Conservation (phyloP, 1,140 invertebrate genomes). For the Sycophaga agraensis region DNA sequence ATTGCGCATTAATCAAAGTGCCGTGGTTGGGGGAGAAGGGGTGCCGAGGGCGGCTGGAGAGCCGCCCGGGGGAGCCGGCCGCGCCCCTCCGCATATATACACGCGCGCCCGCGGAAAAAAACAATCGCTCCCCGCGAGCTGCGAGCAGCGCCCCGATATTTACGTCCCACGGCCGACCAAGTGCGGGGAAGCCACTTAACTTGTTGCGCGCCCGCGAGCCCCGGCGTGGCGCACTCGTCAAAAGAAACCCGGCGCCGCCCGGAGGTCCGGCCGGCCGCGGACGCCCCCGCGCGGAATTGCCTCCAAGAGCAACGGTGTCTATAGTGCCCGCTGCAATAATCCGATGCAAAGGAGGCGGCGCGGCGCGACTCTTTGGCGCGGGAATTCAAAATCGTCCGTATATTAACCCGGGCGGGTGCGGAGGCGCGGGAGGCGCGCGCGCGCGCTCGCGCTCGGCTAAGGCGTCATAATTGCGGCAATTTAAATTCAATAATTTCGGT, state of each 20-base stretch:
- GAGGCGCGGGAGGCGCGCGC: no score
- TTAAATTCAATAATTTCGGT: slow-evolving; percentile 60
- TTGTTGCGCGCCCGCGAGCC: slow-evolving; percentile 17
- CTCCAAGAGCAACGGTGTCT: slow-evolving; percentile 22
- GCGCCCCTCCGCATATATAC: neutral
- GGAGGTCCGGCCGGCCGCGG: no score
- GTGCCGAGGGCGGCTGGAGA: neutral
- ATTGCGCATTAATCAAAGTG: slow-evolving; percentile 19
- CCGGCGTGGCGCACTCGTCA: no score
- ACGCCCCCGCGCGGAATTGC: slow-evolving; percentile 7
- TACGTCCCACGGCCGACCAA: no score
- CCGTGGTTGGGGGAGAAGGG: neutral
- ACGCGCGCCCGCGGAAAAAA: no score
- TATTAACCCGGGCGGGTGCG: slow-evolving; percentile 12
- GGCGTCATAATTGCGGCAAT: slow-evolving; percentile 58
- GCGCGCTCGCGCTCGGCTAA: neutral
- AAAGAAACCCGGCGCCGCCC: no score
- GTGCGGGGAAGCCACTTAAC: slow-evolving; percentile 7
- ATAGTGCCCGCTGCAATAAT: no score
- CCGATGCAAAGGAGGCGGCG: slow-evolving; percentile 19
- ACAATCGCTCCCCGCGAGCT: slow-evolving; percentile 3
- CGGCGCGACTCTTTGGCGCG: neutral
- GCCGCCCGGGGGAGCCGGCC: neutral
- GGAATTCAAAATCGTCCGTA: slow-evolving; percentile 3
- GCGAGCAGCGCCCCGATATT: slow-evolving; percentile 6